A percentile compares a stretch with the other conserved stretches of the same genome.
Conservation (phyloP, 35 echinoderm and acorn worm genomes). For the Chiridota heheva region DNA sequence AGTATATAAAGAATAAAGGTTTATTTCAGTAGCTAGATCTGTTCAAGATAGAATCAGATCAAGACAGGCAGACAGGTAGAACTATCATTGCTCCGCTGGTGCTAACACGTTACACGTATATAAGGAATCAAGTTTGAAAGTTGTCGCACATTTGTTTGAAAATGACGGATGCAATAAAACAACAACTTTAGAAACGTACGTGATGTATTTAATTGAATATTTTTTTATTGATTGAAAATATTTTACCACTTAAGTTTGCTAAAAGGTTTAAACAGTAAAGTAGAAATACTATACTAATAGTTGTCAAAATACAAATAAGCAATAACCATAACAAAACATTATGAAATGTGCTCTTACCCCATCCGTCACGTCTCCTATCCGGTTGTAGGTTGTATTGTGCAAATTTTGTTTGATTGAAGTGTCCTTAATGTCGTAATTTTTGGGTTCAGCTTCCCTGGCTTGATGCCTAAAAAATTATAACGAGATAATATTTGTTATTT, state of each 20-base stretch:
- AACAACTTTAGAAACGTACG: too few relatives aligned
- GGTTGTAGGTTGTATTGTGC: constrained; percentile 79
- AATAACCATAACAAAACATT: neutral
- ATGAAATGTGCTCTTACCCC: too few relatives aligned
- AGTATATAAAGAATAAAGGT: neutral
- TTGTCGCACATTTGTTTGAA: too few relatives aligned
- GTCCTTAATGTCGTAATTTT: constrained; percentile 82
- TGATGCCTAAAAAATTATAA: constrained; percentile 69
- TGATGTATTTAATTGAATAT: too few relatives aligned
- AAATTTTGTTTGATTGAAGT: constrained; percentile 62
- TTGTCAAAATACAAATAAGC: neutral
- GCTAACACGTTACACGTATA: too few relatives aligned
- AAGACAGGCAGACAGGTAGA: too few relatives aligned
- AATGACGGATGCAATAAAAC: too few relatives aligned
- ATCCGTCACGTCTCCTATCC: constrained; percentile 84
- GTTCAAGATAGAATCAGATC: too few relatives aligned
- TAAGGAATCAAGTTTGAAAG: too few relatives aligned
- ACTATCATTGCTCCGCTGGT: too few relatives aligned
- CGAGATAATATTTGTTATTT: neutral
- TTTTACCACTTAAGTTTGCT: neutral
- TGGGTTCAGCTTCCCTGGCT: constrained; percentile 89
- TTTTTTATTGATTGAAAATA: too few relatives aligned
- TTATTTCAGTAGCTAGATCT: too few relatives aligned
- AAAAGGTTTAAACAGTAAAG: neutral
- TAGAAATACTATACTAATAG: neutral